Base-by-base conservation (phyloP, 2,888 invertebrate species). In the Clostera curtula region DNA sequence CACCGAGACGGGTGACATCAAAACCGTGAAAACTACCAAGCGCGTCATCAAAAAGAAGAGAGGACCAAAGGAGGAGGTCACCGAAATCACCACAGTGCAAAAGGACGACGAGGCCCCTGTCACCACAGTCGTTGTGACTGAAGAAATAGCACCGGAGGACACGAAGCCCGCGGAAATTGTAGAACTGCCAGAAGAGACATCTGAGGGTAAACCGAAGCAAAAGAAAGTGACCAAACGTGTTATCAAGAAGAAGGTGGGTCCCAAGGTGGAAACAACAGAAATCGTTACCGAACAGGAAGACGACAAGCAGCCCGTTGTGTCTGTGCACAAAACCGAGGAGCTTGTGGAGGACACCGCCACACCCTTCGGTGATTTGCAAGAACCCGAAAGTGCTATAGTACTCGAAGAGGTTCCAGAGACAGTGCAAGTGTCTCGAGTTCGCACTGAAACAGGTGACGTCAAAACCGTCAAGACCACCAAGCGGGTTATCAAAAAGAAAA, bases 201-300 rank as follows among this genome's bases (percentile, higher is more conserved):
- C 27, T 0, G 19, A 44, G 1, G 44, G 44, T 36, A 44, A 40
- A 36, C 11, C 31, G 0, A 40, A 31, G 27, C 29, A 33, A 2
- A 40, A 33, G 23, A 37, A 29, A 24, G 71, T 46, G 29, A 17
- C 43, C 44, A 27, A 48, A 56, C 28, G 32, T 34, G 43, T 56
- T 0, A 60, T 53, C 12, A 66, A 63, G 23, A 47, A 56, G 36
- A 51, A 60, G 36, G 41, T 56, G 16, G 68, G 57, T 10, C 50
- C 46, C 16, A 60, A 59, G 36, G 36, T 74, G 31, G 59, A 71
- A 49, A 49, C 72, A 42, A 46, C 64, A 36, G 18, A 71, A 54
- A 43, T 67, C 50, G 42, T 43, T 32, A 12, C 54, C 11, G 40
- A 58, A 32, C 68, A 72, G 38, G 63, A 65, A 34, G 61, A 71